These are phyloP conservation scores for Okapia johnstoni DNA, from an alignment of 2,113 vertebrate species.

Conservation along the genomic window DNA sequence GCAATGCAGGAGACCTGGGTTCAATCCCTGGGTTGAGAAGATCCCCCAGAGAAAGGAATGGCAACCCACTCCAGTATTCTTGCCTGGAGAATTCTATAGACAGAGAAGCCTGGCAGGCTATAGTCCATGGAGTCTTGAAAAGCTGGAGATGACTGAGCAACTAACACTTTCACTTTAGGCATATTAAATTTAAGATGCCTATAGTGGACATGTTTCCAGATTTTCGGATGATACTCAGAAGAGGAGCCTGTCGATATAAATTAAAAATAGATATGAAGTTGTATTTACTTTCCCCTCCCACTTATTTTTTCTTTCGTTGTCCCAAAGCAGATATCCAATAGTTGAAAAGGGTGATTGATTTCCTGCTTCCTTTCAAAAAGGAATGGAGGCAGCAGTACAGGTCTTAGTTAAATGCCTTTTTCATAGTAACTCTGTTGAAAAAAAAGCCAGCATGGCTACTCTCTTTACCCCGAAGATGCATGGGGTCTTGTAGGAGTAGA, in stretches of 20 bases:
- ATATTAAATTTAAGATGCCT: not conserved
- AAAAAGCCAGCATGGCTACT: not conserved
- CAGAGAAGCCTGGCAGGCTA: not conserved
- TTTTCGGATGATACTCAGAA: not conserved
- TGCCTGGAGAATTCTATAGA: not conserved
- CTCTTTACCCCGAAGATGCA: not conserved
- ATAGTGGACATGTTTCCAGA: not conserved
- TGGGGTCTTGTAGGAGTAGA: too few species aligned
- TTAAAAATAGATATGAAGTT: not conserved
- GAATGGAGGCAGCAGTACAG: not conserved
- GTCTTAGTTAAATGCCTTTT: not conserved
- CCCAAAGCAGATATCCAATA: not conserved
- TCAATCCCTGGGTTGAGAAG: not conserved
- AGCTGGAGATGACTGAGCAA: not conserved
- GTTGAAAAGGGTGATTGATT: not conserved
- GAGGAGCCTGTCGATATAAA: not conserved
- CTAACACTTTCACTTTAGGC: not conserved
- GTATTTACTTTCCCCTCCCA: not conserved
- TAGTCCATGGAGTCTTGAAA: not conserved
- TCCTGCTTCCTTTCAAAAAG: not conserved
- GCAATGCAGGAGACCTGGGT: not conserved
- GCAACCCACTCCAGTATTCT: not conserved
- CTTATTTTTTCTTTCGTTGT: not conserved
- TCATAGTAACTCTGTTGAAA: not conserved
- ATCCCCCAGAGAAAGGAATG: not conserved